Base-by-base conservation (phyloP, 2,113 vertebrate genomes). In the Apteryx mantelli region DNA sequence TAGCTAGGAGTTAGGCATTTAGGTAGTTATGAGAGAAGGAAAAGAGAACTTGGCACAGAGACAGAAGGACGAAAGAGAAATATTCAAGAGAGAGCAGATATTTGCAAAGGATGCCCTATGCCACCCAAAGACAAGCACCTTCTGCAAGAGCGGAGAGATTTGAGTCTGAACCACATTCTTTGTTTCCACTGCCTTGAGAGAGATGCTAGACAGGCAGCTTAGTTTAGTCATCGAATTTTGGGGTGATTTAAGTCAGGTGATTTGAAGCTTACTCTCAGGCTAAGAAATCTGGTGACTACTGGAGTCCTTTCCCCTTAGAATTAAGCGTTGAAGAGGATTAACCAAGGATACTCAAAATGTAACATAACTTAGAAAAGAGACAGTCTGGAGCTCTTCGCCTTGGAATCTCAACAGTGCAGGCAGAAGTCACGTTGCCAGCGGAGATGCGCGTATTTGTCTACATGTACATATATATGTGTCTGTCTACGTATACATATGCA, bases 61-160 rank as follows among this genome's bases (percentile, higher is more conserved):
- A 50, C 3, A 34, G 7, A 7, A 3, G 6, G 2, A 3, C 7
- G 76, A 74, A 65, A 34, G 6, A 79, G 2, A 73, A 52, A 65
- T 73, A 65, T 46, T 79, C 15, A 68, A 63, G 19, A 60, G 30
- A 60, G 56, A 32, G 28, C 3, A 65, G 7, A 3, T 55, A 61
- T 46, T n/a, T 79, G 16, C 26, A 79, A 55, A 71, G 44, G 4
- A 20, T 75, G 0, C 50, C 26, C 58, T 64, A 32, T 50, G 2
- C 9, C 1, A 58, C 12, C 3, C 4, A 82, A 90, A 86, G 4
- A 2, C 1, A 32, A 24, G 1, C 0, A 0, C 2, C 3, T 82
- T 71, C 75, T 26, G 68, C 4, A 91, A 53, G 68, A 63, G 2
- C 5, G 4, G 3, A 13, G 7, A 3, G 70, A 7, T 18, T 82